phyloP scores from a whole-genome alignment of 2,888 invertebrate species.

The Eupithecia abbreviata region DNA sequence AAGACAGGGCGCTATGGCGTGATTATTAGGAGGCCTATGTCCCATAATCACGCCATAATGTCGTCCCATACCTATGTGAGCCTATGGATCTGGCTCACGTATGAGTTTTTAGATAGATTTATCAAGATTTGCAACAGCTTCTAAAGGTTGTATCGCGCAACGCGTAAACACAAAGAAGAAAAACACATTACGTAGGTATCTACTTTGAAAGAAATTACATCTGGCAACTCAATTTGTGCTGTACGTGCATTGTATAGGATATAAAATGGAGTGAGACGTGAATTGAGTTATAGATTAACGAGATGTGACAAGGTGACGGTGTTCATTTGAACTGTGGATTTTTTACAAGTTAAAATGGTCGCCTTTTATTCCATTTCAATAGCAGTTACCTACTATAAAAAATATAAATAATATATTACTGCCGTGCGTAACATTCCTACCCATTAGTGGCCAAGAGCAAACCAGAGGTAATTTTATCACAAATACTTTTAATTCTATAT shows the following conservation, averaged over 20 bases:
- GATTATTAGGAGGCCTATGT: too few relatives aligned
- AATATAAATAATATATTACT: too few relatives aligned
- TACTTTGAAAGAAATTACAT: slow-evolving; percentile 5
- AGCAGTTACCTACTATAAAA: too few relatives aligned
- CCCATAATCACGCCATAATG: too few relatives aligned
- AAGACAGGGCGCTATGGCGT: too few relatives aligned
- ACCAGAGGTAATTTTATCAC: too few relatives aligned
- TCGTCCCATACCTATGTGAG: too few relatives aligned
- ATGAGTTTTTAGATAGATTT: not conserved
- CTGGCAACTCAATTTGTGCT: slow-evolving; percentile 15
- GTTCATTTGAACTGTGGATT: not conserved
- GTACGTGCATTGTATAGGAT: slow-evolving; percentile 15
- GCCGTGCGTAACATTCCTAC: too few relatives aligned
- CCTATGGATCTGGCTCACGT: too few relatives aligned
- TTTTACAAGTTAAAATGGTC: not conserved
- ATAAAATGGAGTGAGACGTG: slow-evolving; percentile 11
- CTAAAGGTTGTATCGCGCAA: not conserved
- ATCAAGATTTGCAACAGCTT: not conserved
- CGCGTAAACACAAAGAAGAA: not conserved
- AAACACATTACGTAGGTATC: not conserved
- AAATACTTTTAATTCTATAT: too few relatives aligned
- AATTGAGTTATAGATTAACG: slow-evolving; percentile 13
- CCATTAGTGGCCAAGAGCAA: too few relatives aligned
- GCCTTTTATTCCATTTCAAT: too few relatives aligned
- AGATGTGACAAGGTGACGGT: not conserved